Base-by-base conservation (phyloP, 2,888 invertebrate genomes). In the Entomobrya multifasciata region DNA sequence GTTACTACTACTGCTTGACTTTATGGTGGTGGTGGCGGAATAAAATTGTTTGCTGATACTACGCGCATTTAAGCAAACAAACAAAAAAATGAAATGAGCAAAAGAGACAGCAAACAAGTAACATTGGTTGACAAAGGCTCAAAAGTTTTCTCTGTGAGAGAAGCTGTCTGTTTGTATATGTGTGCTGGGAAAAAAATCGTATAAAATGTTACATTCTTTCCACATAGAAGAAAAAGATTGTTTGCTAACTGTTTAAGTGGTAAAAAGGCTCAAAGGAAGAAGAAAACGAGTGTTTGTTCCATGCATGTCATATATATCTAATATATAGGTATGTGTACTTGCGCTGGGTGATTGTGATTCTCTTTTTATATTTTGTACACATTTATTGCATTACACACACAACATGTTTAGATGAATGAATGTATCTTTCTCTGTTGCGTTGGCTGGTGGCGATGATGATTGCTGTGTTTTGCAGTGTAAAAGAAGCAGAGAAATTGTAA, bases 191-290 rank as follows among this genome's bases (percentile, higher is more conserved):
- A 62, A 44, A 72, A 27, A 52, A 49, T 17, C 25, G 30, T 72
- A 49, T 72, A 52, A 72, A 52, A 72, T 72, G 78, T 78, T 60
- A 62, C 55, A 55, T 78, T 62, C 60, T n/a, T n/a, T n/a, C n/a
- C n/a, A n/a, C n/a, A n/a, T n/a, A n/a, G n/a, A n/a, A n/a, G n/a
- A 79, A 25, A 47, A 67, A 79, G 79, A 67, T 79, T 79, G 79
- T 79, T 79, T 79, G 67, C 65, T 65, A 67, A 79, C 79, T 79
- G 67, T 67, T 65, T 79, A 79, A 79, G 67, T 79, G 52, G 47
- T 25, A 78, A 78, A 62, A 78, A 60, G 78, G 52, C 60, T 67
- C 65, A 62, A 62, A 62, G 47, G 30, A 62, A 52, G 52, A 52
- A 62, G 62, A 44, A 13, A n/a, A n/a, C 30, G 52, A 30, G n/a